Percentiles rank a stretch among this genome's conserved stretches.
phyloP scores from a whole-genome alignment of 2,888 invertebrate genomes.

The Caenorhabditis zanzibari region DNA sequence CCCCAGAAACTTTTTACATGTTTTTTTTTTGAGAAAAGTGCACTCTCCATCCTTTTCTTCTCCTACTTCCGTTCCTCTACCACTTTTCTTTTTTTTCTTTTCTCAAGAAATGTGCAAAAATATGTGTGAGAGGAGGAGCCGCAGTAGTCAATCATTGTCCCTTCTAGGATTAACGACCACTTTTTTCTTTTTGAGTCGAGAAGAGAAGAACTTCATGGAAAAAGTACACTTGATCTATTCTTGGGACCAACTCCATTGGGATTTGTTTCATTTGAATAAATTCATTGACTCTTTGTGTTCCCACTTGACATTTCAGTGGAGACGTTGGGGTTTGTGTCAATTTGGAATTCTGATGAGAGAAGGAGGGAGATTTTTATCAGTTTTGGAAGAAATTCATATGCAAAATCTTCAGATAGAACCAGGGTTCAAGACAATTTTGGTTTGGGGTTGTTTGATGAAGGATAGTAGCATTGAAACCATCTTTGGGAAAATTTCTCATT shows the following conservation, averaged over 20 bases:
- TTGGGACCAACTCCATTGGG: constrained; percentile 13
- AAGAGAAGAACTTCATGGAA: not conserved
- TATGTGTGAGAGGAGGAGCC: constrained; percentile 12
- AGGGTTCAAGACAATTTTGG: too few species aligned
- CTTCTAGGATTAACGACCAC: constrained; percentile 48
- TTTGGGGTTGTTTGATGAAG: not conserved
- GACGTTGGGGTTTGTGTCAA: constrained; percentile 30
- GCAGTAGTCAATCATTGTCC: constrained; percentile 54
- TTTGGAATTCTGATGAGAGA: constrained; percentile 12
- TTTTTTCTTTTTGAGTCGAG: constrained; percentile 39
- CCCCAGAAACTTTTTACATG: constrained; percentile 40
- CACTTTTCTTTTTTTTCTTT: constrained; percentile 27
- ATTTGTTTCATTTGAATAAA: constrained; percentile 35
- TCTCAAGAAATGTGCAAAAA: constrained; percentile 33
- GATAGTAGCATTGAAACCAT: not conserved
- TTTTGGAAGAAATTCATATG: not conserved
- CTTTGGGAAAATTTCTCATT: too few species aligned
- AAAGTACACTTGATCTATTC: constrained; percentile 34
- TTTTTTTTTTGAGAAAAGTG: constrained; percentile 29
- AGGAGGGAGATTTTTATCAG: constrained; percentile 18
- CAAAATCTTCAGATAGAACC: not conserved
- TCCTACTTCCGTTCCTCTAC: constrained; percentile 45
- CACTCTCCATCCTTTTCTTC: constrained; percentile 9
- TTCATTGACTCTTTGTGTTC: constrained; percentile 14
- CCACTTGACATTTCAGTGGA: constrained; percentile 30